Percentiles rank a stretch among this genome's conserved stretches.
Conservation (phyloP, 2,888 invertebrate genomes). For the Lucinisca nassula region DNA sequence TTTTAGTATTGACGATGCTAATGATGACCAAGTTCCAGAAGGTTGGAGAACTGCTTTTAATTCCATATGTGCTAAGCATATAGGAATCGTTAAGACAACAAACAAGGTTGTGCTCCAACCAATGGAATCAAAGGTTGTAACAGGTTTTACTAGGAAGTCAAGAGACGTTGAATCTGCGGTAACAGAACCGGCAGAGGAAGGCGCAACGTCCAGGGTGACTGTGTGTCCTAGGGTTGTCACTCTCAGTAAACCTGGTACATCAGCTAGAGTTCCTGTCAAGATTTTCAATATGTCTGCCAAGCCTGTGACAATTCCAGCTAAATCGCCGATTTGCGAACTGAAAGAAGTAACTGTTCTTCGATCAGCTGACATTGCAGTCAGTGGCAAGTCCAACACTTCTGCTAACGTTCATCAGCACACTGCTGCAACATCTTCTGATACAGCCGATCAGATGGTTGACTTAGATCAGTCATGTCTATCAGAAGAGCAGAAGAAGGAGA, state of each 20-base stretch:
- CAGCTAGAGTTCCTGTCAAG: slow-evolving; percentile 16
- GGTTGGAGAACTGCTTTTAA: slow-evolving; percentile 20
- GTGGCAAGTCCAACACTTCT: too few relatives aligned
- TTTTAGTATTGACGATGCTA: not conserved
- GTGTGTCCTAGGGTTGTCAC: slow-evolving; percentile 23
- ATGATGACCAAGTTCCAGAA: not conserved
- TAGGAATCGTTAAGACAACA: slow-evolving; percentile 26
- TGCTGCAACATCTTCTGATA: too few relatives aligned
- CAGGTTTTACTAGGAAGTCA: not conserved
- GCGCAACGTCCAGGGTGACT: not conserved
- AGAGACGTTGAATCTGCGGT: slow-evolving; percentile 1
- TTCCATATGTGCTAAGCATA: not conserved
- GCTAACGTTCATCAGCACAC: too few relatives aligned
- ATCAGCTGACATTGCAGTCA: too few relatives aligned
- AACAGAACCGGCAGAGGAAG: not conserved
- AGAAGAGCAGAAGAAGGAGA: too few relatives aligned
- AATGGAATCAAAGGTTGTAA: slow-evolving; percentile 15
- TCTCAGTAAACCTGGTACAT: slow-evolving; percentile 17
- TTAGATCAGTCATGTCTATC: too few relatives aligned
- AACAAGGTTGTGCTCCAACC: slow-evolving; percentile 1
- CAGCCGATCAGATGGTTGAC: too few relatives aligned
- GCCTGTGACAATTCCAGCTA: slow-evolving; percentile 1
- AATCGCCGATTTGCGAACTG: slow-evolving; percentile 1
- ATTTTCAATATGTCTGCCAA: slow-evolving; percentile 21
- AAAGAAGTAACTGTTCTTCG: slow-evolving; percentile 23